Evolutionary conservation across 35 echinoderm and acorn worm species (phyloP), one percentile per base, ranked within the genome.

Genomic region (Apostichopus japonicus): DNA sequence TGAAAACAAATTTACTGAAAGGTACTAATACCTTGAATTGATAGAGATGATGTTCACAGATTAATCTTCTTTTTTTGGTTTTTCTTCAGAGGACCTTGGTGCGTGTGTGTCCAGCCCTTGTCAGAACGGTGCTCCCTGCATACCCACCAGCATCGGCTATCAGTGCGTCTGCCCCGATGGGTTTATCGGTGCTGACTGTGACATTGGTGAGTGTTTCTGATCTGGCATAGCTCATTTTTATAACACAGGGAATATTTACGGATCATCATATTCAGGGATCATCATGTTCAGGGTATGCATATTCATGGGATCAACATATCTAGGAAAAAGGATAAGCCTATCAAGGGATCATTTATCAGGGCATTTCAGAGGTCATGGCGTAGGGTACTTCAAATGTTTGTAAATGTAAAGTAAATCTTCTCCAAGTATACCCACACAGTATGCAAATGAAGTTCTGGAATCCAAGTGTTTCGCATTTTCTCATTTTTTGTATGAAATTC

Each of bases 91-190:
- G 25, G 62, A 93, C 15, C 24, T 52, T 54, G 91, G 92, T 86
- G 87, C 87, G 16, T 96, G 95, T 82, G 77, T 25, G n/a, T 82
- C 78, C 19, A 53, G 52, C 23, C 95, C 92, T 0, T 96, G 95
- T 87, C 92, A 86, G 52, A 96, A 96, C 56, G 86, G 67, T 55
- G 95, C 92, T 6, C 56, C 72, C 4, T 96, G 95, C 65, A 87
- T 93, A 33, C 61, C 86, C 15, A 84, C 86, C 22, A 71, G 61
- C 24, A 86, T 67, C 0, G 79, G 88, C 54, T 96, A 93, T 65
- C 93, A 86, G 54, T 96, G 95, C 55, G n/a, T 90, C 52, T 96
- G 95, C 79, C 61, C 23, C 5, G 87, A 86, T 27, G 80, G 92
- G 51, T 96, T 78, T 53, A 93, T 83, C 15, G 95, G 92, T 5